A percentile compares a stretch with the other conserved stretches of the same genome.
These are phyloP conservation scores for Mythimna vitellina DNA, from an alignment of 2,888 invertebrate genomes.

Conservation along the genomic window DNA sequence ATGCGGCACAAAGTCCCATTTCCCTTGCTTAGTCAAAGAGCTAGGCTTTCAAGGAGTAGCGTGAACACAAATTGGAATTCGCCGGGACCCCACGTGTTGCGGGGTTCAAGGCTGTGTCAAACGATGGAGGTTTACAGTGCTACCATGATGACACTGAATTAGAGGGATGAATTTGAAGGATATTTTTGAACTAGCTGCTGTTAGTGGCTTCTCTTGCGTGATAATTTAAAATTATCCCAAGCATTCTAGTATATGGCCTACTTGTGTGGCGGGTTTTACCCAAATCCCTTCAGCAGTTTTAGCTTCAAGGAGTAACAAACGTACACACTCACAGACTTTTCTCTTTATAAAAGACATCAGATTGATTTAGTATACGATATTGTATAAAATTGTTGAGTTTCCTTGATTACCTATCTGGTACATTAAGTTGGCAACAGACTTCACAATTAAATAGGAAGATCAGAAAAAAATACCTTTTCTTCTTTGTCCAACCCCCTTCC, in stretches of 20 bases:
- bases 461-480: neutral
- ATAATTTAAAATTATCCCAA: too few species aligned
- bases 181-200: neutral
- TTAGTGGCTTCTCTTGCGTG: too few species aligned
- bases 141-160: slow-evolving; percentile 58
- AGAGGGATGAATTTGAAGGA: slow-evolving; percentile 9
- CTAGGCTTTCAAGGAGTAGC: slow-evolving; percentile 79
- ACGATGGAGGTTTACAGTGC: slow-evolving; percentile 67
- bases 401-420: neutral
- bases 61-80: slow-evolving; percentile 82
- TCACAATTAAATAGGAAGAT: neutral
- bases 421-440: neutral
- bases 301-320: too few species aligned
- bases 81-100: slow-evolving; percentile 84
- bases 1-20: slow-evolving; percentile 74
- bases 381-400: neutral
- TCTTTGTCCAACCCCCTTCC: too few species aligned
- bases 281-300: too few species aligned
- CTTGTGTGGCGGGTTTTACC: too few species aligned
- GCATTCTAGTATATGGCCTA: too few species aligned
- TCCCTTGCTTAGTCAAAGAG: slow-evolving; percentile 63
- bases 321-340: too few species aligned
- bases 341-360: too few species aligned
- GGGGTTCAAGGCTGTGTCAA: slow-evolving; percentile 82
- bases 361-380: too few species aligned